phyloP scores from a whole-genome alignment of 1,140 invertebrate genomes.

The Oryctes rhinoceros region DNA sequence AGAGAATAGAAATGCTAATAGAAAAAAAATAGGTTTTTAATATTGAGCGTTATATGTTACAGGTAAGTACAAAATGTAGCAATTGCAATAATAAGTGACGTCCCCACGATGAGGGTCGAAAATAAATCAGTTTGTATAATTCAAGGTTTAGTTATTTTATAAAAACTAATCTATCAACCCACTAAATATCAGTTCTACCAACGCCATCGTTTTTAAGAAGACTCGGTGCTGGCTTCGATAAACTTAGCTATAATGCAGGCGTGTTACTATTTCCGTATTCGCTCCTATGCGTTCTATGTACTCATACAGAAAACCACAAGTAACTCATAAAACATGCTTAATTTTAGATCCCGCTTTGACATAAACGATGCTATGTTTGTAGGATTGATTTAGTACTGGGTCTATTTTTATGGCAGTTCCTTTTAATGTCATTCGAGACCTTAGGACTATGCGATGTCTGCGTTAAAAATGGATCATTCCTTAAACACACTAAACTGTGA shows the following conservation, averaged over 20 bases:
- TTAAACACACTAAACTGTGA: background rate
- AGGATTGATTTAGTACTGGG: background rate
- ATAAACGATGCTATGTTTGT: background rate
- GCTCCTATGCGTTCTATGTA: background rate
- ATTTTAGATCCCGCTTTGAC: constrained; percentile 15
- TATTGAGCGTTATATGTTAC: no score
- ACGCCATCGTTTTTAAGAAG: no score
- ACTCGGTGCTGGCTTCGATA: background rate
- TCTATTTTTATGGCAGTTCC: constrained; percentile 10
- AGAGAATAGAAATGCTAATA: no score
- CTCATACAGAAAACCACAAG: constrained; percentile 14
- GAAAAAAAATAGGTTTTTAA: no score
- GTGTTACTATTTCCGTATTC: background rate
- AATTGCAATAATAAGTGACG: no score
- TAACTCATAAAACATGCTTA: constrained; percentile 10
- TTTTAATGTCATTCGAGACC: constrained; percentile 10
- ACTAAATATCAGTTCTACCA: no score
- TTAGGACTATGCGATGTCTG: background rate
- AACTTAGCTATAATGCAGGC: background rate
- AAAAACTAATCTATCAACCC: no score
- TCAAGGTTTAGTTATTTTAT: no score
- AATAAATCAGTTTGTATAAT: no score
- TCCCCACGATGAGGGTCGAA: no score
- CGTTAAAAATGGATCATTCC: background rate
- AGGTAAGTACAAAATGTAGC: no score